These are phyloP conservation scores for Etia nguti DNA, from an alignment of 2,113 vertebrate genomes.

Conservation along the genomic window DNA sequence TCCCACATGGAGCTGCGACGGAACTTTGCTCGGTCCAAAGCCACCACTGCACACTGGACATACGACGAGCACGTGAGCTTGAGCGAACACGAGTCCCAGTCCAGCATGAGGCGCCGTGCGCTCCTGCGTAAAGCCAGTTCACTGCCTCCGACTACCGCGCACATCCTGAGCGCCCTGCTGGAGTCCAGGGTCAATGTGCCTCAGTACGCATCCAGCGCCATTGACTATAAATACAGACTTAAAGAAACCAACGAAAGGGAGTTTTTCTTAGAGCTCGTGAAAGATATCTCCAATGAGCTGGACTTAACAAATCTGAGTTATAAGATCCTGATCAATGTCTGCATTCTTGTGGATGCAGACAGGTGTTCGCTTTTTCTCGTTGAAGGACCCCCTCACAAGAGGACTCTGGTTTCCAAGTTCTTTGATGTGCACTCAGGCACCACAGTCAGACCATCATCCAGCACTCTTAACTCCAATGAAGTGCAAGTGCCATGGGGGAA, in stretches of 20 bases:
- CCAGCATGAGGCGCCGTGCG: slow-evolving; percentile 73
- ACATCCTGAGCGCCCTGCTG: slow-evolving; percentile 77
- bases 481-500: slow-evolving; percentile 79
- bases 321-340: slow-evolving; percentile 78
- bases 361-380: slow-evolving; percentile 77
- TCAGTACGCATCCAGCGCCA: slow-evolving; percentile 74
- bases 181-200: slow-evolving; percentile 76
- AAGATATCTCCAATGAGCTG: slow-evolving; percentile 77
- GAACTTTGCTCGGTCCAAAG: slow-evolving; percentile 76
- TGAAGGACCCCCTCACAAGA: slow-evolving; percentile 75
- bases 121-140: slow-evolving; percentile 79
- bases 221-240: slow-evolving; percentile 75
- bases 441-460: slow-evolving; percentile 71
- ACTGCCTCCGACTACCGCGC: slow-evolving; percentile 73
- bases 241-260: slow-evolving; percentile 75
- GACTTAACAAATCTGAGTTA: slow-evolving; percentile 76
- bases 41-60: slow-evolving; percentile 69
- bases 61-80: slow-evolving; percentile 74
- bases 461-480: slow-evolving; percentile 68
- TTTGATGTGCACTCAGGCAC: slow-evolving; percentile 78
- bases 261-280: slow-evolving; percentile 77
- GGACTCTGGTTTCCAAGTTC: slow-evolving; percentile 76
- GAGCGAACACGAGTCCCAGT: slow-evolving; percentile 67
- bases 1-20: slow-evolving; percentile 77
- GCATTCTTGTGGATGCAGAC: slow-evolving; percentile 76